These are phyloP conservation scores for Notodonta dromedarius DNA, from an alignment of 2,888 invertebrate genomes.

Conservation along the genomic window DNA sequence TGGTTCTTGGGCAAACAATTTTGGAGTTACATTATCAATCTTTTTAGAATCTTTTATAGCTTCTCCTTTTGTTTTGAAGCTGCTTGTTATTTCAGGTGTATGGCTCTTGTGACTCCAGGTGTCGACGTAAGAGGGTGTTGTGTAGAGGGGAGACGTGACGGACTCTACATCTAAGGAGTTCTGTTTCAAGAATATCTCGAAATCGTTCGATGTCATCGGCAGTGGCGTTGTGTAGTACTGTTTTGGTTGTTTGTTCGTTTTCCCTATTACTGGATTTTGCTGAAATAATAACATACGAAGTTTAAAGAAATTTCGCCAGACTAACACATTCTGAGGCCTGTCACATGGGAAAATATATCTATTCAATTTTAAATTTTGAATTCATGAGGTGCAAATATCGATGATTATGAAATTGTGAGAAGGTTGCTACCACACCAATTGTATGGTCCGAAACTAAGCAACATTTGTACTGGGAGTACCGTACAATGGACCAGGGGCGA, in stretches of 20 bases:
- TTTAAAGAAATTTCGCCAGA: neutral
- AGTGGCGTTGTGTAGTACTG: constrained; percentile 65
- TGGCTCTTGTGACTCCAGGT: neutral
- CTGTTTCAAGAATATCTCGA: constrained; percentile 61
- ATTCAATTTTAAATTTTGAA: too few species aligned
- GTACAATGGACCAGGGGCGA: too few species aligned
- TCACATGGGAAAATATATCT: too few species aligned
- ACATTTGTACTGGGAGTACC: too few species aligned
- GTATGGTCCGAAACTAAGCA: too few species aligned
- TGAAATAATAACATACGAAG: constrained; percentile 24
- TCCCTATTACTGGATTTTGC: constrained; percentile 38
- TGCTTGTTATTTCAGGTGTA: neutral
- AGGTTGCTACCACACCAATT: too few species aligned
- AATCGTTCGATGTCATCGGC: constrained; percentile 60
- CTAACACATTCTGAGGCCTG: too few species aligned
- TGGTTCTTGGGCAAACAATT: neutral
- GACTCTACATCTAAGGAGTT: constrained; percentile 57
- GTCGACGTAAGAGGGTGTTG: constrained; percentile 19
- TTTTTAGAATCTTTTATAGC: neutral
- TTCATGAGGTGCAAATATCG: too few species aligned
- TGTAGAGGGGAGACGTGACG: constrained; percentile 51
- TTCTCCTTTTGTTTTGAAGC: neutral
- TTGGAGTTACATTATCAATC: neutral
- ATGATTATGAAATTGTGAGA: too few species aligned
- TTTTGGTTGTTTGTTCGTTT: constrained; percentile 48